A percentile compares a stretch with the other conserved stretches of the same genome.
phyloP scores from a whole-genome alignment of 2,113 vertebrate genomes.

The Casuarius casuarius region DNA sequence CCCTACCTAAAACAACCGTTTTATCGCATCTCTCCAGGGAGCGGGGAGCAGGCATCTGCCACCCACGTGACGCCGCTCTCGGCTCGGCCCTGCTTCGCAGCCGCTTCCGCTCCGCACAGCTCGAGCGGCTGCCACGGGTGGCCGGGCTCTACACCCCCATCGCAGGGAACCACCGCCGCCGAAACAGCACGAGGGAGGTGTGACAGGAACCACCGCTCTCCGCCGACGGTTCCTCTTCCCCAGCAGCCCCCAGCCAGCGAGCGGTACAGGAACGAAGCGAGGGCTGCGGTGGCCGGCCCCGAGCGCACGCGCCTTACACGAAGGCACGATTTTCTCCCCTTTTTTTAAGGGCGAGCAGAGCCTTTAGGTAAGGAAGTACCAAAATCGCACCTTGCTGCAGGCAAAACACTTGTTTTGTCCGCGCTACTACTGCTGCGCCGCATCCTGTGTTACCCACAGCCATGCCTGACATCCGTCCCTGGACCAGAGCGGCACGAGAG shows the following conservation, averaged over 20 bases:
- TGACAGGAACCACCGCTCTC: accelerated
- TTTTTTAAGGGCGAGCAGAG: background rate
- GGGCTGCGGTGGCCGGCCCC: background rate
- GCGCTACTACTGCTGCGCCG: background rate
- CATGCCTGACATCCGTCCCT: background rate
- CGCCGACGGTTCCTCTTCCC: background rate
- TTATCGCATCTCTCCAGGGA: too few relatives aligned
- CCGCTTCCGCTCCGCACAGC: too few relatives aligned
- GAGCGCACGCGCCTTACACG: accelerated
- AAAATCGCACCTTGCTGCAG: accelerated
- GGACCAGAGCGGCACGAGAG: too few relatives aligned
- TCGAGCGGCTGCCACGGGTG: too few relatives aligned
- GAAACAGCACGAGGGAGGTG: accelerated
- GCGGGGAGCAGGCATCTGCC: too few relatives aligned
- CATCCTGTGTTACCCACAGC: background rate
- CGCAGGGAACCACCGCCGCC: accelerated
- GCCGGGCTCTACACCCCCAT: too few relatives aligned
- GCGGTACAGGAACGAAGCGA: background rate
- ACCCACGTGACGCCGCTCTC: too few relatives aligned
- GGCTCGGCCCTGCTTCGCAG: too few relatives aligned
- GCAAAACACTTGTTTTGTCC: background rate
- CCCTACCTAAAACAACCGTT: too few relatives aligned
- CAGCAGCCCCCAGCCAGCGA: too few relatives aligned
- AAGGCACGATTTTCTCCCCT: background rate
- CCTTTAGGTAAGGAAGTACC: background rate